These are phyloP conservation scores for Pipra filicauda DNA, from an alignment of 2,113 vertebrate genomes.

Conservation along the genomic window DNA sequence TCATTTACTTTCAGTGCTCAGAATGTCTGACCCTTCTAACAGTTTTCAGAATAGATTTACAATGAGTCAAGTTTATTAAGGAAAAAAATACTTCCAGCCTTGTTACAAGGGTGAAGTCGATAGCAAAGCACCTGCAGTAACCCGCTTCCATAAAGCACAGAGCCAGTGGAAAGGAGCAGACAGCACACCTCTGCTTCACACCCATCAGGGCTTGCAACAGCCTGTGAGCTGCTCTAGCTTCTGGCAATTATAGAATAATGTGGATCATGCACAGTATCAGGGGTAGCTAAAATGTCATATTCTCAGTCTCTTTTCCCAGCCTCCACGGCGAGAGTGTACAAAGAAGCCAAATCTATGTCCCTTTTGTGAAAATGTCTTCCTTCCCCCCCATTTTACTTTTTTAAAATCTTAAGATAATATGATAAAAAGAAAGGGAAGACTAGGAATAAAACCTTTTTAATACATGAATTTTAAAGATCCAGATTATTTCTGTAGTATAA, in stretches of 20 bases:
- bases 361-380: not conserved
- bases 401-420: not conserved
- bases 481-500: not conserved
- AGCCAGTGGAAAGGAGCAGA: not conserved
- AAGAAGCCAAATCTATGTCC: not conserved
- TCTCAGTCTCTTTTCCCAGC: not conserved
- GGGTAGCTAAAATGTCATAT: not conserved
- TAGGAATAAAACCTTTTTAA: not conserved
- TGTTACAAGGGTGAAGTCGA: not conserved
- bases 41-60: not conserved
- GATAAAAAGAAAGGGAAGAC: not conserved
- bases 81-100: not conserved
- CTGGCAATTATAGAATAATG: not conserved
- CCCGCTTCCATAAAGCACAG: not conserved
- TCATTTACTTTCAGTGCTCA: not conserved
- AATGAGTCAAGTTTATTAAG: not conserved
- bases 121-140: not conserved
- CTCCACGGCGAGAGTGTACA: not conserved
- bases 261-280: not conserved
- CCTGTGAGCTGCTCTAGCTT: not conserved
- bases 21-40: not conserved
- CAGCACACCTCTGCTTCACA: not conserved
- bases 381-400: fast-evolving
- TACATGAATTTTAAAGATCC: not conserved
- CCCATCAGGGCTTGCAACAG: not conserved